Evolutionary conservation across 2,797 vertebrate species (phyloP).

Genomic region (Cygnus olor): DNA sequence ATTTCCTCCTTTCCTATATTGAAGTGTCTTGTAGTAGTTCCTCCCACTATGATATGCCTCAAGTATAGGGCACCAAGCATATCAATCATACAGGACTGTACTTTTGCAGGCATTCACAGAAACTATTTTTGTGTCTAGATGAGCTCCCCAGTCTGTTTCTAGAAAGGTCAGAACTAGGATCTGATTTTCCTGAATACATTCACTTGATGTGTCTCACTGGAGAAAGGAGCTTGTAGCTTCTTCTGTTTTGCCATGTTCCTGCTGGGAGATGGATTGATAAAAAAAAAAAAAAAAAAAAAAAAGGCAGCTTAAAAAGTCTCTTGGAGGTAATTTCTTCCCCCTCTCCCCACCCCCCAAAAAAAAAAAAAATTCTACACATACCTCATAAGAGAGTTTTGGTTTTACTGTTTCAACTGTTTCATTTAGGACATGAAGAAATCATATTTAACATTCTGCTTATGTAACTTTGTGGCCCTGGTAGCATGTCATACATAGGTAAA

Average conservation of each 20-base stretch:
- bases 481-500: background rate
- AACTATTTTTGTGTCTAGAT: background rate
- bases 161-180: background rate
- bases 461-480: background rate
- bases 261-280: background rate
- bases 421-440: background rate
- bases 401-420: background rate
- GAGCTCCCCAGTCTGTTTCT: background rate
- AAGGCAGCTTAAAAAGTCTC: background rate
- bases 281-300: background rate
- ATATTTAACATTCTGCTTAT: background rate
- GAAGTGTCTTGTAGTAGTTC: background rate
- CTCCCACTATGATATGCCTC: background rate
- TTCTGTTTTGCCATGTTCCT: background rate
- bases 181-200: background rate
- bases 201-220: background rate
- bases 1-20: background rate
- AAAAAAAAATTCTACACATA: background rate
- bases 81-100: background rate
- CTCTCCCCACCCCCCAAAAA: background rate
- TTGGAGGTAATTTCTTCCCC: background rate
- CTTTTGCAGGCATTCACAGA: background rate
- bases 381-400: background rate
- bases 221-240: background rate
- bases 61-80: fast-evolving